Evolutionary conservation across 2,113 vertebrate genomes (phyloP), one percentile per base, ranked within the genome.

Genomic region (Daboia siamensis): DNA sequence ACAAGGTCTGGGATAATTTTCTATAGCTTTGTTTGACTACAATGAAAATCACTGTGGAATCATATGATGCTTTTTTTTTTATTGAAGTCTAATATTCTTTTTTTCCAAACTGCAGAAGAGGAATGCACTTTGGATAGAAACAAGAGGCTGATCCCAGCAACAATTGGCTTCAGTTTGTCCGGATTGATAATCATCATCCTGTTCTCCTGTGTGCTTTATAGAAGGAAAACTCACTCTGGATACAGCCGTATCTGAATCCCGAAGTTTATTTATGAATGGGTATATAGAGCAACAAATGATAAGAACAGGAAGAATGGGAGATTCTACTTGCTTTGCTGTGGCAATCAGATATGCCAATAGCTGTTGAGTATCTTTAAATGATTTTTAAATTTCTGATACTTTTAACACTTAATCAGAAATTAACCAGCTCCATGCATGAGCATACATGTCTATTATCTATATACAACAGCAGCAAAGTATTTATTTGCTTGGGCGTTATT

Each of bases 101-200:
- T 95, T 13, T n/a, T 13, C 96, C 91, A 89, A 61, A 20, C 98
- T 98, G 39, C 98, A 99, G 99, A 96, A 92, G 96, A 97, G 91
- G 98, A 98, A 96, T 99, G 99, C 94, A 97, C 94, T 97, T 94
- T 89, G 5, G 98, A 99, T 93, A 98, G 69, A 92, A 97, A 95
- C 94, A 97, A 96, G 93, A 96, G 93, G 93, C 88, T 97, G 39
- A 91, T 98, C 86, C 98, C 98, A 54, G 88, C 98, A 0, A 95
- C 97, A 0, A 12, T 98, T 51, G 97, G 97, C 39, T 96, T 98
- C 56, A 95, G 94, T 0, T 94, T 97, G 46, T 91, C 97, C 52
- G 97, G 97, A 85, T 29, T 99, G 89, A 4, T 98, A 93, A 93
- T 98, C 87, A 94, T 98, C 24, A 95, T 96, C 15, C 55, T 98